phyloP scores from a whole-genome alignment of 1,140 invertebrate genomes.

The Sarcophaga peregrina region DNA sequence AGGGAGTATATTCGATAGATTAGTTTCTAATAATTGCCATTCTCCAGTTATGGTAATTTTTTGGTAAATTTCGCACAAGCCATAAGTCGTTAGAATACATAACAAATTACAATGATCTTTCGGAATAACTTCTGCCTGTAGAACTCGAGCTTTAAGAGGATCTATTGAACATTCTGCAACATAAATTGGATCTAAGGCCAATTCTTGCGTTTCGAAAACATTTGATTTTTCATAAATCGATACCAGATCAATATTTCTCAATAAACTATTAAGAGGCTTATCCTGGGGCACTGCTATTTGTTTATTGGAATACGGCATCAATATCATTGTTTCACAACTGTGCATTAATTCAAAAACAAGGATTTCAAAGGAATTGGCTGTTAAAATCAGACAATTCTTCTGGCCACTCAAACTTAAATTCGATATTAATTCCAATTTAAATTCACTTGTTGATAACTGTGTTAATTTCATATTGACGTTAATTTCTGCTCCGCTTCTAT shows the following conservation, averaged over 20 bases:
- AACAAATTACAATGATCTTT: not conserved
- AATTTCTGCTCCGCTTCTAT: not conserved
- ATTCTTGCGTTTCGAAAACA: conserved; percentile 11
- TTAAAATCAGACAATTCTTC: conserved; percentile 47
- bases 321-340: conserved; percentile 35
- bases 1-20: not conserved
- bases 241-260: conserved; percentile 46
- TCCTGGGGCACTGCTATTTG: not conserved
- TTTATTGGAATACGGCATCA: conserved; percentile 49
- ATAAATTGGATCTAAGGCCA: conserved; percentile 42
- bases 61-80: not conserved
- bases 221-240: conserved; percentile 23
- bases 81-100: conserved; percentile 18
- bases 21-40: not conserved
- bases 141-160: not conserved
- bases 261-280: conserved; percentile 49
- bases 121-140: not conserved
- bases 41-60: not conserved
- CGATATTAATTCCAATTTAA: conserved; percentile 47
- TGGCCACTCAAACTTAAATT: conserved; percentile 50
- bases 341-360: conserved; percentile 51
- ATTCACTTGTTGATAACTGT: conserved; percentile 43
- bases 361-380: conserved; percentile 48
- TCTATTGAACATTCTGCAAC: conserved; percentile 1
- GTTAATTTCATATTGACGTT: conserved; percentile 43